Conservation (phyloP, 2,113 vertebrate species). For the Ursus arctos region DNA sequence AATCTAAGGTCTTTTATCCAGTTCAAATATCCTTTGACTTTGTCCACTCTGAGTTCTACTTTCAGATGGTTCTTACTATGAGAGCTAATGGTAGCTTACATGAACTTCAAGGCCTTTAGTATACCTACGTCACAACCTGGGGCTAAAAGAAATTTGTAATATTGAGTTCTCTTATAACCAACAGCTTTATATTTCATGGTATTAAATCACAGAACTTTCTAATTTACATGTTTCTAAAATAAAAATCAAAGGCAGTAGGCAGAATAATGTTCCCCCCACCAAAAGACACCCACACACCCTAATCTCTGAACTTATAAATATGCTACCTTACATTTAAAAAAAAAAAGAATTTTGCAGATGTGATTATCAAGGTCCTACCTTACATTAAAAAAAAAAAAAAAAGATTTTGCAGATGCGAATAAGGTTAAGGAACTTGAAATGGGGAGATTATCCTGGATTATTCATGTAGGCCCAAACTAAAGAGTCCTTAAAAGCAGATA, state of each 20-base stretch:
- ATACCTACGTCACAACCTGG: not conserved
- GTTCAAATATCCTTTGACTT: not conserved
- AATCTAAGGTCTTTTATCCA: not conserved
- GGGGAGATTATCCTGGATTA: not conserved
- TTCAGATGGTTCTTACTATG: not conserved
- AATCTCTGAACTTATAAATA: not conserved
- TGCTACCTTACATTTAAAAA: not conserved
- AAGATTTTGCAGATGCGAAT: not conserved
- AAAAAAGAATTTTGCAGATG: not conserved
- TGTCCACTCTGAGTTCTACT: not conserved
- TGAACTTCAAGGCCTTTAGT: not conserved
- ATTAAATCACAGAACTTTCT: conserved; percentile 16
- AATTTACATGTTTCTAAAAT: conserved; percentile 42
- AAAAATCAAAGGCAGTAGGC: conserved; percentile 25
- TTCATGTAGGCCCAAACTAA: not conserved
- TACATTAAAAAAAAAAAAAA: not conserved
- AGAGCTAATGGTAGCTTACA: not conserved
- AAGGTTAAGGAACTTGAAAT: not conserved
- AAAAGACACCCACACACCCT: not conserved
- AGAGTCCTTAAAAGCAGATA: not conserved
- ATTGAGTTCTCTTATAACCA: not conserved
- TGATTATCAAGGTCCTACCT: not conserved
- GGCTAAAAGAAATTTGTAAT: not conserved
- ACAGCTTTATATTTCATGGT: not conserved
- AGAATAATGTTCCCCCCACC: not conserved